Evolutionary conservation across 1,140 invertebrate genomes (phyloP).

Genomic region (Andricus grossulariae): DNA sequence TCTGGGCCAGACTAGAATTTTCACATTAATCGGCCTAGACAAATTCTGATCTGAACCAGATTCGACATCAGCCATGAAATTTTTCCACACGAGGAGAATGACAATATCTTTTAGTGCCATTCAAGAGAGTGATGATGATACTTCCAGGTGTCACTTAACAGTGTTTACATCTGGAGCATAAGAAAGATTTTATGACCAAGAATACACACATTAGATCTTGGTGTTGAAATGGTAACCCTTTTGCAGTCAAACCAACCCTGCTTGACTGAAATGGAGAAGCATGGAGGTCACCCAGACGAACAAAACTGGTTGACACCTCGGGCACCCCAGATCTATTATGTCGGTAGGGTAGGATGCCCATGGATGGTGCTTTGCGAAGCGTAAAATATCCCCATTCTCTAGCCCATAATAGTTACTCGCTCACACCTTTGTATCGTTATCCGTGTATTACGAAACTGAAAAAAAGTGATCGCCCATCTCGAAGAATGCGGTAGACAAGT

Average conservation of each 20-base stretch:
- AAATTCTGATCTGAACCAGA: no score
- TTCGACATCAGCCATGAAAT: no score
- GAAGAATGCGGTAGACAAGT: no score
- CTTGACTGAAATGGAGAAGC: slow-evolving; percentile 37
- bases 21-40: no score
- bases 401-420: slow-evolving; percentile 68
- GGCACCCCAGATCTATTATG: slow-evolving; percentile 62
- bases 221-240: slow-evolving; percentile 37
- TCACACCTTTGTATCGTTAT: slow-evolving; percentile 61
- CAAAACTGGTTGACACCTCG: slow-evolving; percentile 67
- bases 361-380: slow-evolving; percentile 70
- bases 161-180: no score
- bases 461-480: slow-evolving; percentile 35
- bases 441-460: slow-evolving; percentile 50
- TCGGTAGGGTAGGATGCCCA: slow-evolving; percentile 54
- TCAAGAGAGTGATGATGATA: no score
- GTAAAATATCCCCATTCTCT: slow-evolving; percentile 71
- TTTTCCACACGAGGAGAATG: no score
- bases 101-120: no score
- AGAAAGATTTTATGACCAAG: no score
- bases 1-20: no score
- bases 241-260: slow-evolving; percentile 28
- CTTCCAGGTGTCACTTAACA: no score
- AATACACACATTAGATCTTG: no score
- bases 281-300: slow-evolving; percentile 57